phyloP scores from a whole-genome alignment of 2,113 vertebrate species.

The Heterocephalus glaber region DNA sequence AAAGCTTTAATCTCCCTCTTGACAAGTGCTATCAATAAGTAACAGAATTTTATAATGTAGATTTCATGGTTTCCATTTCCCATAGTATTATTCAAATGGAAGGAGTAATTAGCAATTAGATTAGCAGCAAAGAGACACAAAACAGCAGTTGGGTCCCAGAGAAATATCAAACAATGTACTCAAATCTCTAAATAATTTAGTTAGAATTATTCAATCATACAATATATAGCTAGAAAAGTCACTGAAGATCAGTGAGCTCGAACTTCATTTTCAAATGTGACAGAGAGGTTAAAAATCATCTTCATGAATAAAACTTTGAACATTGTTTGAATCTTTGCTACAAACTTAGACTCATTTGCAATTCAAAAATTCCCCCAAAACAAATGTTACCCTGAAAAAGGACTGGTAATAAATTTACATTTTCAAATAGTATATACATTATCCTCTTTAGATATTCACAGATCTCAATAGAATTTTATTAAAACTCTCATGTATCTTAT shows the following conservation, averaged over 20 bases:
- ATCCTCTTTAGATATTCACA: background rate
- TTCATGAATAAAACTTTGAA: background rate
- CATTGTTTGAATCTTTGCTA: background rate
- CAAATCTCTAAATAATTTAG: conserved; percentile 54
- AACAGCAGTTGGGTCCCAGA: conserved; percentile 6
- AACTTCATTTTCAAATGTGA: conserved; percentile 2
- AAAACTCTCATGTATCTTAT: background rate
- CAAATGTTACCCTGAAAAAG: background rate
- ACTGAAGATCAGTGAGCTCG: background rate
- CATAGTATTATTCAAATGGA: conserved; percentile 9
- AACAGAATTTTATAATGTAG: conserved; percentile 47
- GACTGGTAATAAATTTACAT: background rate
- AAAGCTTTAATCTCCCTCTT: conserved; percentile 48
- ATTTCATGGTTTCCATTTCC: conserved; percentile 46
- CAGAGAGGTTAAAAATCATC: background rate
- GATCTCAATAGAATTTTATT: background rate
- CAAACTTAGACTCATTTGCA: conserved; percentile 6
- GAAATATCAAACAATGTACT: conserved; percentile 50
- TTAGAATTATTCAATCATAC: conserved; percentile 37
- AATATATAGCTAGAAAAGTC: background rate
- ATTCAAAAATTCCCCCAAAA: background rate
- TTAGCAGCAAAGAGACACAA: conserved; percentile 18
- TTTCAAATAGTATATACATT: background rate
- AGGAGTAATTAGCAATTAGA: conserved; percentile 55
- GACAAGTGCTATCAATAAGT: conserved; percentile 27